Evolutionary conservation across 2,888 invertebrate species (phyloP).

Genomic region (Rosalia funebris): DNA sequence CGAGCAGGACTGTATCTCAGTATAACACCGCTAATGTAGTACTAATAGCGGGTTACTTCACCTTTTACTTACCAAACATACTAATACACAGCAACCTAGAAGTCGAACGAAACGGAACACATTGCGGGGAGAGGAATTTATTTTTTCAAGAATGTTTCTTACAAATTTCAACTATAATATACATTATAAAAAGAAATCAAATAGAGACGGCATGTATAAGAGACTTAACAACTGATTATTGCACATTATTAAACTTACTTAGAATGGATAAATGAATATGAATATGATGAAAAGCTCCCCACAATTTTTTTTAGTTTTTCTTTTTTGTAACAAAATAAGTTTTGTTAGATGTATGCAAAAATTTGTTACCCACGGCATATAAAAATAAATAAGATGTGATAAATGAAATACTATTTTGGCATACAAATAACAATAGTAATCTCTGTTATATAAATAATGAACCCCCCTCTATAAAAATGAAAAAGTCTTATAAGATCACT

Average conservation of each 20-base stretch:
- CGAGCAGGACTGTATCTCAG: too few relatives aligned
- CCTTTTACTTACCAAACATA: too few relatives aligned
- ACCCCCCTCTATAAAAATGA: constrained; percentile 46
- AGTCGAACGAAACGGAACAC: too few relatives aligned
- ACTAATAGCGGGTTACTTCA: too few relatives aligned
- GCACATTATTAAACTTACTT: constrained; percentile 13
- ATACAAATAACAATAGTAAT: constrained; percentile 47
- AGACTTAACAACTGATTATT: constrained; percentile 14
- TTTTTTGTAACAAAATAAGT: constrained; percentile 58
- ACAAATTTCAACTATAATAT: background rate
- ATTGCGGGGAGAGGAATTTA: constrained; percentile 9
- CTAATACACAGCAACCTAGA: too few relatives aligned
- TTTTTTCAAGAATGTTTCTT: background rate
- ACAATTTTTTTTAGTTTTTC: constrained; percentile 47
- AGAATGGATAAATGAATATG: background rate
- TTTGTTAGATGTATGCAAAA: constrained; percentile 51
- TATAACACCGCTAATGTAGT: too few relatives aligned
- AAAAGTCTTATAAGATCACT: constrained; percentile 40
- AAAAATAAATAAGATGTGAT: constrained; percentile 44
- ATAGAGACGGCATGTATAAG: background rate
- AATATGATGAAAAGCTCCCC: constrained; percentile 41
- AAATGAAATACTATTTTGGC: constrained; percentile 46
- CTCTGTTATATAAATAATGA: constrained; percentile 48
- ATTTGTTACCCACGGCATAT: constrained; percentile 54
- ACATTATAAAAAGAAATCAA: background rate